Evolutionary conservation across 2,888 invertebrate genomes (phyloP).

Genomic region (Deroplatys truncata): DNA sequence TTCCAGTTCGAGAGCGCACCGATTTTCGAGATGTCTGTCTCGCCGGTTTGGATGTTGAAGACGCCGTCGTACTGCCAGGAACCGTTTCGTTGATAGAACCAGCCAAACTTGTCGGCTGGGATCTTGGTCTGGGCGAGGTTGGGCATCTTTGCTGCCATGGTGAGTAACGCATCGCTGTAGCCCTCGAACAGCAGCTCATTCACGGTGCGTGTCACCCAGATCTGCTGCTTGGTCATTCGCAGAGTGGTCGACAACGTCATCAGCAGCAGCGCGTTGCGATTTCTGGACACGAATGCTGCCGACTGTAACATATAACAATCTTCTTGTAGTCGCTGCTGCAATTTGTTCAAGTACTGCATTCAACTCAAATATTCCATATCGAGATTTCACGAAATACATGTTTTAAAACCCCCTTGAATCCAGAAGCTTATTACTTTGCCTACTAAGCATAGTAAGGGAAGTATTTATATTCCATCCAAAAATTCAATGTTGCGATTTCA

Average conservation of each 20-base stretch:
- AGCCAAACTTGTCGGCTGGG: conserved; percentile 75
- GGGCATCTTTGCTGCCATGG: conserved; percentile 58
- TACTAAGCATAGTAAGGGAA: too few species aligned
- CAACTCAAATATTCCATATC: too few species aligned
- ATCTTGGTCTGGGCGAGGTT: conserved; percentile 44
- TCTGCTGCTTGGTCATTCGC: conserved; percentile 53
- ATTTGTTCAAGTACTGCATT: too few species aligned
- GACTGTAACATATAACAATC: conserved; percentile 45
- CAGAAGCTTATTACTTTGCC: too few species aligned
- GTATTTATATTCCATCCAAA: too few species aligned
- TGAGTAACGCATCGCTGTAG: conserved; percentile 69
- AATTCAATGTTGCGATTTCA: too few species aligned
- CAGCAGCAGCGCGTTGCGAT: conserved; percentile 48
- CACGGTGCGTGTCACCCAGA: conserved; percentile 60
- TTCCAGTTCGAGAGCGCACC: conserved; percentile 74
- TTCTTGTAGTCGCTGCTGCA: neutral
- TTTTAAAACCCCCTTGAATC: too few species aligned
- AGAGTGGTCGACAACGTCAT: conserved; percentile 38
- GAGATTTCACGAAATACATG: too few species aligned
- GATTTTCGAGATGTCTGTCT: conserved; percentile 54
- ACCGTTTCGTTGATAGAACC: conserved; percentile 82
- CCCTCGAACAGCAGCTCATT: conserved; percentile 75
- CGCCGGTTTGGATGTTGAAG: conserved; percentile 73
- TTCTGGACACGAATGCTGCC: conserved; percentile 55
- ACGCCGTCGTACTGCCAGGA: conserved; percentile 68